Evolutionary conservation across 2,888 invertebrate genomes (phyloP), one percentile per base, ranked within the genome.

Genomic region (Drosophila subsilvestris): DNA sequence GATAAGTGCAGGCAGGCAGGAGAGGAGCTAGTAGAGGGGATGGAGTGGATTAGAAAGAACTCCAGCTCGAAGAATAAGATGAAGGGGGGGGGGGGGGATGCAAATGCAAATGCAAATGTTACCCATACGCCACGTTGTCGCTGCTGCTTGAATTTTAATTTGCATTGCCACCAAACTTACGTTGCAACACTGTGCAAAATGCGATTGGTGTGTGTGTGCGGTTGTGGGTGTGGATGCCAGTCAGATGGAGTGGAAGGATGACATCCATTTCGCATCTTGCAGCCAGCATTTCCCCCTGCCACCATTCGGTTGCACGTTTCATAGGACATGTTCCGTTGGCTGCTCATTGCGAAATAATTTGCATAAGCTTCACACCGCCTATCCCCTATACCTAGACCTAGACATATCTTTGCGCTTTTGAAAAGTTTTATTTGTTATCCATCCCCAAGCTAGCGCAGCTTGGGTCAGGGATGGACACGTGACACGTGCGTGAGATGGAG

Each of bases 131-230:
- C 76, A 67, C 71, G 72, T 57, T 72, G 83, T 62, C 78, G 53
- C 71, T 87, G 53, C 71, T 87, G 74, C 82, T 83, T 83, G 83
- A 84, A 84, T 84, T 84, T 84, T 84, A 84, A 83, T 83, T 83
- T 85, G 84, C 77, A 72, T 45, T 60, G 58, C 61, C 60, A 80
- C 62, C 73, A 84, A 37, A 84, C 69, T 84, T 86, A 59, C 73
- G 69, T 63, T 84, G 87, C 87, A 82, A 70, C 67, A 66, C 55
- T 66, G 66, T 60, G 66, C n/a, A 29, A 22, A 32, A 17, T 37
- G 37, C n/a, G 37, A 37, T 37, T 37, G 37, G 32, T 9, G 17
- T 20, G 22, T 22, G 43, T 2, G 22, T 22, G 22, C 3, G 22
- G 22, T 2, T 22, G 22, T 22, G 22, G 22, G 22, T 22, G 22